Evolutionary conservation across 2,113 vertebrate genomes (phyloP).

Genomic region (Cephalophus harveyi): DNA sequence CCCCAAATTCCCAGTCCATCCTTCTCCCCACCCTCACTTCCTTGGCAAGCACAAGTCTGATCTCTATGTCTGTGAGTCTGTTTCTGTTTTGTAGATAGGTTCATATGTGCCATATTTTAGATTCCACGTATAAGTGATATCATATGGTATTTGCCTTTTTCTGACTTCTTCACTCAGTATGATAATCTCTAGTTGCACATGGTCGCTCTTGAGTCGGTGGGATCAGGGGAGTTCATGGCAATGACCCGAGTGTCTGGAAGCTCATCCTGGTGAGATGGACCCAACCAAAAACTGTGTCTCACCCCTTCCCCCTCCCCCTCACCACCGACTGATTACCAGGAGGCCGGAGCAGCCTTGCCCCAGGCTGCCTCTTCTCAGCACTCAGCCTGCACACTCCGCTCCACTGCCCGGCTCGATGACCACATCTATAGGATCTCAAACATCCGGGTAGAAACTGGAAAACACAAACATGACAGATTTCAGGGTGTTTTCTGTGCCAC

Average conservation of each 20-base stretch:
- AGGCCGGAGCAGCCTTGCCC: background rate
- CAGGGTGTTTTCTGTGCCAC: background rate
- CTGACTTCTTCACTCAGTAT: background rate
- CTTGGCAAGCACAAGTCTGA: background rate
- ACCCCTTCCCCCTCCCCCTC: background rate
- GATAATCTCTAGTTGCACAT: background rate
- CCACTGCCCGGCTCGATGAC: background rate
- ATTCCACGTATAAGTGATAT: background rate
- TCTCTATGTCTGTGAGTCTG: background rate
- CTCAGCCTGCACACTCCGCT: background rate
- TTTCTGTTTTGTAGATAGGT: background rate
- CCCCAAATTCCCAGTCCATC: background rate
- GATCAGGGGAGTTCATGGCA: background rate
- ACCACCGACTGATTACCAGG: background rate
- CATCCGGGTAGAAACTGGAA: conserved; percentile 32
- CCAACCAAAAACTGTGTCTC: background rate
- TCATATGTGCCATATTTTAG: background rate
- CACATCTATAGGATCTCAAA: conserved; percentile 37
- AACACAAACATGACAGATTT: background rate
- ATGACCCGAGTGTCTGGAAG: background rate
- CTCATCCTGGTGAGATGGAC: background rate
- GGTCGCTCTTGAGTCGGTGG: background rate
- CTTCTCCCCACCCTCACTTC: background rate
- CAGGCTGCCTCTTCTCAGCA: background rate
- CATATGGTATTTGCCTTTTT: background rate